Conservation (phyloP, 1,140 invertebrate species). For the Drosophila micromelanica region DNA sequence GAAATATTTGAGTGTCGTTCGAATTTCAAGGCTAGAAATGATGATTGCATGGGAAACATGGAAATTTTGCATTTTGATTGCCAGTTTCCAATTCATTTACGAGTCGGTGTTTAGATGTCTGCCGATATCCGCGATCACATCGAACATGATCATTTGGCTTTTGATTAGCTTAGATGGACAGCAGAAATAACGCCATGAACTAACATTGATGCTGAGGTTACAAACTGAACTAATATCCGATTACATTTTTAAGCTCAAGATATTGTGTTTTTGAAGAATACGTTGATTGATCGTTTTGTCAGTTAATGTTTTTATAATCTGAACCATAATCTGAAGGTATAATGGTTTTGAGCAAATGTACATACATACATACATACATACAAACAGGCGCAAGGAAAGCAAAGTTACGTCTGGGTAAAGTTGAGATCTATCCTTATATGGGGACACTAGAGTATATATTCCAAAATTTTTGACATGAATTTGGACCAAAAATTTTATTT, state of each 20-base stretch:
- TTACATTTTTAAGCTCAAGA: neutral
- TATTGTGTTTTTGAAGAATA: neutral
- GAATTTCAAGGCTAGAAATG: constrained; percentile 15
- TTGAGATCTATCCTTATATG: no score
- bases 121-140: neutral
- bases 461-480: no score
- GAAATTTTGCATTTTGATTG: constrained; percentile 32
- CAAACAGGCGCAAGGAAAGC: no score
- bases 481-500: no score
- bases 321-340: no score
- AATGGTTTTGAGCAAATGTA: no score
- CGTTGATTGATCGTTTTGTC: neutral
- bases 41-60: constrained; percentile 47
- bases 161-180: neutral
- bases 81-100: constrained; percentile 34
- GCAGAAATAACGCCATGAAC: constrained; percentile 3
- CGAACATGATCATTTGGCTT: neutral
- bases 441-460: no score
- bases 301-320: no score
- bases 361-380: no score
- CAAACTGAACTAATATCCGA: neutral
- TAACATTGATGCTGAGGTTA: neutral
- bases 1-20: neutral
- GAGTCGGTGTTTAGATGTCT: neutral
- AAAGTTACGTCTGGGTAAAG: no score